These are phyloP conservation scores for Caretta caretta DNA, from an alignment of 2,113 vertebrate species.

Conservation along the genomic window DNA sequence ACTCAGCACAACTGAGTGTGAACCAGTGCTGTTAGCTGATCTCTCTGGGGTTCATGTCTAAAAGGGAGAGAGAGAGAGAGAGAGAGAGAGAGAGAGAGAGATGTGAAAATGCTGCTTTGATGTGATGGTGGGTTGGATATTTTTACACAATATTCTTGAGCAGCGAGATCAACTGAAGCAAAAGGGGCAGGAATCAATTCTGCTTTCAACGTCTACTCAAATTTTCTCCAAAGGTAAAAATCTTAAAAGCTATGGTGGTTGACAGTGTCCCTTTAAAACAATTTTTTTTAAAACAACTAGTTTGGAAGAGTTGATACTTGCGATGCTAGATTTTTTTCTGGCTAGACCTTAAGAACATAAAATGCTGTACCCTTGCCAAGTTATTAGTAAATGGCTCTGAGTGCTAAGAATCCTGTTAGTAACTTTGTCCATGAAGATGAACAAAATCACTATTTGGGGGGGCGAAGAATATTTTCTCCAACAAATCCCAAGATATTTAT, in stretches of 20 bases:
- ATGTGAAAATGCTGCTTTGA: fast-evolving
- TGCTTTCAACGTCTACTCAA: not conserved
- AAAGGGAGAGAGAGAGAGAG: fast-evolving
- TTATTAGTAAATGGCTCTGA: not conserved
- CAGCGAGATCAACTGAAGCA: not conserved
- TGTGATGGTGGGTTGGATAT: not conserved
- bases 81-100: fast-evolving
- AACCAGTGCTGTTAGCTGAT: not conserved
- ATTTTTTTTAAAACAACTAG: not conserved
- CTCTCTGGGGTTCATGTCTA: not conserved
- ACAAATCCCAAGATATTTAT: conserved; percentile 8
- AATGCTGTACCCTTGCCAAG: not conserved
- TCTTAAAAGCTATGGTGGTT: not conserved
- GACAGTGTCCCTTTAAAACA: not conserved
- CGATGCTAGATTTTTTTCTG: not conserved
- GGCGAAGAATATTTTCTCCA: conserved; percentile 6
- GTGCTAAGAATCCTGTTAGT: fast-evolving
- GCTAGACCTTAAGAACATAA: not conserved
- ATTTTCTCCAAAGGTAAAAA: not conserved
- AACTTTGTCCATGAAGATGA: fast-evolving
- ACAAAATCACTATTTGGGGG: fast-evolving
- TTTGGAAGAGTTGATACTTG: not conserved
- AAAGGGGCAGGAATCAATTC: fast-evolving
- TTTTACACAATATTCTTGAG: fast-evolving
- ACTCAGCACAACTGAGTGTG: fast-evolving